A percentile compares a stretch with the other conserved stretches of the same genome.
These are phyloP conservation scores for Apistogramma diplotaenia DNA, from an alignment of 2,113 vertebrate genomes.

Conservation along the genomic window DNA sequence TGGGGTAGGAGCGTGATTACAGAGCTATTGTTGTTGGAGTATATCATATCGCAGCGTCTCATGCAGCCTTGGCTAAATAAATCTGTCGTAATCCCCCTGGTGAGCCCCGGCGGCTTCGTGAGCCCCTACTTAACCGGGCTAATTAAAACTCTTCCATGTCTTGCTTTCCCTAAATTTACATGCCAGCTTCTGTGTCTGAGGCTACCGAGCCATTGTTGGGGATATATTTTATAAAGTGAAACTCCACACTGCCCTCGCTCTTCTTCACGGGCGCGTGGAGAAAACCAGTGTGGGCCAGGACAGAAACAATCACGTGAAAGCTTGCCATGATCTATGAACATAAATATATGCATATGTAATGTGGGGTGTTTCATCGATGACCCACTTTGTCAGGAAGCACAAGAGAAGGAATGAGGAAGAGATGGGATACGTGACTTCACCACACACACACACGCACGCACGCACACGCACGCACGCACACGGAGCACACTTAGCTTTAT, in stretches of 20 bases:
- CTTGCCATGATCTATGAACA: constrained; percentile 12
- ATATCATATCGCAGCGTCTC: constrained; percentile 72
- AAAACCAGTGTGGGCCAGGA: not conserved
- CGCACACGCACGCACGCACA: constrained; percentile 11
- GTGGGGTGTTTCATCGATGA: constrained; percentile 68
- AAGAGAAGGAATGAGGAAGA: constrained; percentile 40
- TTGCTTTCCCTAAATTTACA: constrained; percentile 63
- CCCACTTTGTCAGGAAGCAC: constrained; percentile 70
- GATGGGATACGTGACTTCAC: constrained; percentile 30
- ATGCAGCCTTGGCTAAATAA: constrained; percentile 73
- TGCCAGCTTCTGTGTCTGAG: constrained; percentile 54
- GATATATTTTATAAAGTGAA: constrained; percentile 23
- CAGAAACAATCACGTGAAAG: constrained; percentile 22
- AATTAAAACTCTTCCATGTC: constrained; percentile 76
- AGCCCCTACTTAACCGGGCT: constrained; percentile 72
- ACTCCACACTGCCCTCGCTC: not conserved
- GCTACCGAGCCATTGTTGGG: constrained; percentile 34
- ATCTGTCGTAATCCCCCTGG: constrained; percentile 74
- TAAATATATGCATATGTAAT: constrained; percentile 50
- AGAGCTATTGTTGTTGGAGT: constrained; percentile 73
- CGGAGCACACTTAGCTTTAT: constrained; percentile 48
- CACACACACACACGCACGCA: constrained; percentile 20
- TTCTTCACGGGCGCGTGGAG: not conserved
- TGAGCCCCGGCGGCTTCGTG: constrained; percentile 61
- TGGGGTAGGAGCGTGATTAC: constrained; percentile 70